Percentiles rank a stretch among this genome's conserved stretches.
Conservation (phyloP, 2,888 invertebrate genomes). For the Frankliniella fusca region DNA sequence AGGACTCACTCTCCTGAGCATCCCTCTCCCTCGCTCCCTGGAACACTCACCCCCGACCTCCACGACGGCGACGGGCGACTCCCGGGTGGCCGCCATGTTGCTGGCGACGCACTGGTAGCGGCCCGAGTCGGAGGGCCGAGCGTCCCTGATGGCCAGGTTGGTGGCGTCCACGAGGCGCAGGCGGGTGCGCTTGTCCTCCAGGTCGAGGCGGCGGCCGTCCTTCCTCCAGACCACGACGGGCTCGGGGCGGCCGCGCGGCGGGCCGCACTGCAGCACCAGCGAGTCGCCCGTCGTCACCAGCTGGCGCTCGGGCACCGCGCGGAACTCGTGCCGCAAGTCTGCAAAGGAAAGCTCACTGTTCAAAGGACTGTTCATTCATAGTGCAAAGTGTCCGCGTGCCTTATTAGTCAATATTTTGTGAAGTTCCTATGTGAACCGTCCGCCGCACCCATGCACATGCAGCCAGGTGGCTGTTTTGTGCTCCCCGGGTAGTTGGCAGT, state of each 20-base stretch:
- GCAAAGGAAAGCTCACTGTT: conserved; percentile 43
- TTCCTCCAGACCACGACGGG: conserved; percentile 83
- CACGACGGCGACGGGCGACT: conserved; percentile 67
- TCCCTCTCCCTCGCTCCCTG: conserved; percentile 60
- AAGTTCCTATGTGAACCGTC: too few relatives aligned
- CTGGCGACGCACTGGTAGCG: conserved; percentile 58
- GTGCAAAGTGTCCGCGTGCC: too few relatives aligned
- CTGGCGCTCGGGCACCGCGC: conserved; percentile 73
- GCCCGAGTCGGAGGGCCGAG: neutral
- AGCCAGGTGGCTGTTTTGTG: too few relatives aligned
- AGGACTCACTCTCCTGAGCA: neutral
- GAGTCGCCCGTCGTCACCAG: conserved; percentile 81
- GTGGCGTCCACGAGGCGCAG: conserved; percentile 71
- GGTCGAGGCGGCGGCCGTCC: conserved; percentile 69
- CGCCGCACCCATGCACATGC: too few relatives aligned
- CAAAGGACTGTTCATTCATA: too few relatives aligned
- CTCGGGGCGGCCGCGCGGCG: conserved; percentile 82
- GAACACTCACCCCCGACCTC: conserved; percentile 69
- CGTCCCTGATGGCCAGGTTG: conserved; percentile 46
- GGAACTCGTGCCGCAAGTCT: conserved; percentile 85
- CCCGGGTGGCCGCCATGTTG: conserved; percentile 48
- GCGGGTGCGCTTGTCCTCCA: conserved; percentile 70
- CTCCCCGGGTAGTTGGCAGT: too few relatives aligned
- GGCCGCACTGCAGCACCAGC: conserved; percentile 78
- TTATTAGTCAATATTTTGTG: too few relatives aligned